Percentiles rank a stretch among this genome's conserved stretches.
phyloP scores from a whole-genome alignment of 2,113 vertebrate species.

The Suncus etruscus region DNA sequence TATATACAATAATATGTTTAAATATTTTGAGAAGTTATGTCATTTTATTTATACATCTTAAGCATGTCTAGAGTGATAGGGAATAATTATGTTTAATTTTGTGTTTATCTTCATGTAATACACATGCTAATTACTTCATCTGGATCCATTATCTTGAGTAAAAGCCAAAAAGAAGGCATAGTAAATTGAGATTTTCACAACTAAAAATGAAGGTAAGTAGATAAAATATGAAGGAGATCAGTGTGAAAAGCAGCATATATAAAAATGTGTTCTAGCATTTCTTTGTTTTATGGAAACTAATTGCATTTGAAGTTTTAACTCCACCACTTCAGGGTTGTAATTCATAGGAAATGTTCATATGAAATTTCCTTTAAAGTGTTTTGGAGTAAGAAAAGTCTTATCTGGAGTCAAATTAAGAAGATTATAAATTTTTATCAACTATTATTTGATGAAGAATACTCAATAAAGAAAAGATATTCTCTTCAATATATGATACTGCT shows the following conservation, averaged over 20 bases:
- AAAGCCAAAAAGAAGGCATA: conserved; percentile 65
- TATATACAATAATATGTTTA: background rate
- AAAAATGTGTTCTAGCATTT: conserved; percentile 41
- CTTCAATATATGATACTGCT: background rate
- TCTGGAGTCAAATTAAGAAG: conserved; percentile 50
- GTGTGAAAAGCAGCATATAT: background rate
- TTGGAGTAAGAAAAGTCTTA: conserved; percentile 44
- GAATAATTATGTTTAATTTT: conserved; percentile 65
- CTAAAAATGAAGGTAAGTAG: conserved; percentile 42
- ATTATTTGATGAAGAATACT: background rate
- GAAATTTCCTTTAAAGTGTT: conserved; percentile 29
- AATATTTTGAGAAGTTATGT: background rate
- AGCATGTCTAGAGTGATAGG: background rate
- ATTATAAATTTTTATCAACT: background rate
- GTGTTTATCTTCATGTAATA: conserved; percentile 37
- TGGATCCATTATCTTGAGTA: conserved; percentile 74
- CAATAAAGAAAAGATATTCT: background rate
- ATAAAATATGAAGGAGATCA: conserved; percentile 9
- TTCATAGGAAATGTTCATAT: conserved; percentile 28
- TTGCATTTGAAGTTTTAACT: conserved; percentile 13
- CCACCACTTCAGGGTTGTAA: background rate
- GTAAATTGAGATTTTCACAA: conserved; percentile 48
- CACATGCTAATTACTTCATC: conserved; percentile 58
- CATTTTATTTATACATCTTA: conserved; percentile 57
- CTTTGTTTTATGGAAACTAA: conserved; percentile 46